Evolutionary conservation across 2,113 vertebrate species (phyloP), one percentile per base, ranked within the genome.

Genomic region (Myocastor coypus): DNA sequence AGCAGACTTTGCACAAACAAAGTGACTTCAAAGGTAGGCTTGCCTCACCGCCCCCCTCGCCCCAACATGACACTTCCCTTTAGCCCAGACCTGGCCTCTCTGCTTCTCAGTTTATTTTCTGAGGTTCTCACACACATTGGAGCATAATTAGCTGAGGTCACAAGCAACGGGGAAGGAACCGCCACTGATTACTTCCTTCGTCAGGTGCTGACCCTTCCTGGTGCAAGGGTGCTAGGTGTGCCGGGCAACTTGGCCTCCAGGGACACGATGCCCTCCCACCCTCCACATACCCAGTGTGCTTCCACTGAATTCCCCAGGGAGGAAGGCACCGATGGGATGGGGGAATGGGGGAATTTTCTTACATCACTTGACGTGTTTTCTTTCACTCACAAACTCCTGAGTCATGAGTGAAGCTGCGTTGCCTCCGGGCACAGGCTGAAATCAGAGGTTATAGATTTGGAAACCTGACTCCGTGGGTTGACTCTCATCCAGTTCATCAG

Each of bases 341-440:
- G 78, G 82, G 89, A 91, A 46, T 3, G 82, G 97, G 97, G 98
- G 97, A 98, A 98, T 98, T 98, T 98, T 98, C 98, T 97, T 98
- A 97, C 1, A 46, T 96, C 95, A 97, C 98, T 98, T 98, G 98
- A 97, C 96, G 98, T 97, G 98, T 94, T 97, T 94, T 91, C 94
- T 96, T 98, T 98, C 97, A 98, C 98, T 98, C 93, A 97, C 96
- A 98, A 98, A 98, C 57, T 59, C 98, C 98, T 98, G 98, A 99
- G 98, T 99, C 98, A 98, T 92, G 98, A 92, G 77, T 91, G 81
- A n/a, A 87, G 93, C 80, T 2, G 26, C 10, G 75, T 89, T 57
- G 97, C 97, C 96, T 95, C 63, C 0, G 91, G 92, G 80, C 91
- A 89, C 94, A 26, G 84, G 83, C 92, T 97, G 94, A 83, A 95